Evolutionary conservation across 1,140 invertebrate genomes (phyloP), one percentile per base, ranked within the genome.

Genomic region (Caenorhabditis inopinata): DNA sequence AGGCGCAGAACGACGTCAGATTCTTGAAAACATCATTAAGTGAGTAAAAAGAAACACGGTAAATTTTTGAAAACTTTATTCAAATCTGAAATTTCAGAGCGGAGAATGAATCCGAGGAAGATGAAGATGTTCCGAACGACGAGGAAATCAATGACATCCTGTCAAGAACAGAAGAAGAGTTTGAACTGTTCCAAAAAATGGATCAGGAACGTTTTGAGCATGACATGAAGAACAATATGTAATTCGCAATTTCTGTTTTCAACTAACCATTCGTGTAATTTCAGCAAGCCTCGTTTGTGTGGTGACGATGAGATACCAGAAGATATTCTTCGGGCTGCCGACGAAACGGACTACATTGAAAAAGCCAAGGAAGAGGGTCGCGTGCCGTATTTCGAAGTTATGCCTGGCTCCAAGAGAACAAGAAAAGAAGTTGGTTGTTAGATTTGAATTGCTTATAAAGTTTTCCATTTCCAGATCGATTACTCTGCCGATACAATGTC

Each of bases 91-190:
- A 11, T 42, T 38, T 21, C 32, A 73, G 78, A 12, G 75, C 79
- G 6, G 87, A 89, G 25, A 74, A 75, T 46, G 84, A 87, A 27
- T 83, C 85, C 68, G 85, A 86, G 7, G 84, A 93, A 91, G 96
- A 99, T 87, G 96, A 98, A 89, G 96, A 98, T 90, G 94, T 98
- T 7, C 97, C 96, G 0, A 97, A 99, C 89, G 97, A 99, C 90
- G 97, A 99, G 89, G 94, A 95, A n/a, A 95, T 99, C 27, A 99
- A 99, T 89, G 95, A 97, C 89, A 98, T 99, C 96, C 94, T 99
- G 83, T 96, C 96, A 0, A 92, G 97, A 79, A 92, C 92, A 25
- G 96, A 98, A 87, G 94, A 94, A 11, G 97, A 99, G 89, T 94
- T 98, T 89, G 95, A 98, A 87, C 89, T 93, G 4, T 99, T 97